These are phyloP conservation scores for Nemotelus nigrinus DNA, from an alignment of 2,888 invertebrate species.

Conservation along the genomic window DNA sequence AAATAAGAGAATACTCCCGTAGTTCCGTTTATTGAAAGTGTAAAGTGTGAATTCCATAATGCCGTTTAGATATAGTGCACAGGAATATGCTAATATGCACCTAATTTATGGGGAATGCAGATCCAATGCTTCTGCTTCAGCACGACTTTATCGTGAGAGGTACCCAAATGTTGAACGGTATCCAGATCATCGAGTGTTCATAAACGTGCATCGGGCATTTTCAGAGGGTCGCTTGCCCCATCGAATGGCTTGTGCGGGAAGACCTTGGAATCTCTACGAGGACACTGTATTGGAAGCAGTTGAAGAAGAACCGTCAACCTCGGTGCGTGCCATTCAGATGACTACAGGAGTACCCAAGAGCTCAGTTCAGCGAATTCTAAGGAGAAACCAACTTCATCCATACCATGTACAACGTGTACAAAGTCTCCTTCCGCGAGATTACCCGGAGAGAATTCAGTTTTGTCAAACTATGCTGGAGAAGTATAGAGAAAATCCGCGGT, in stretches of 20 bases:
- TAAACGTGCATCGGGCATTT: constrained; percentile 19
- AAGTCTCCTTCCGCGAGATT: too few species aligned
- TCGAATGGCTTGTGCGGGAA: constrained; percentile 5
- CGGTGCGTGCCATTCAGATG: neutral
- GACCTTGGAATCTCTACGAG: neutral
- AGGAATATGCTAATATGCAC: constrained; percentile 6
- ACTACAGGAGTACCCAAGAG: constrained; percentile 9
- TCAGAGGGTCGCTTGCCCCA: constrained; percentile 20
- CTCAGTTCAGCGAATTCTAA: too few species aligned
- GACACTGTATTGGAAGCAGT: neutral
- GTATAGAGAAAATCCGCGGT: neutral
- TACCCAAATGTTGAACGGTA: constrained; percentile 40
- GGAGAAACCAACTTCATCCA: too few species aligned
- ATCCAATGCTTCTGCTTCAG: constrained; percentile 33
- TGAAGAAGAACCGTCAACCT: neutral
- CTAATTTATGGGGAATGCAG: constrained; percentile 35
- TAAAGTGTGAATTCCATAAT: too few species aligned
- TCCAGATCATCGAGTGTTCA: constrained; percentile 33
- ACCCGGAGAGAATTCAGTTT: too few species aligned
- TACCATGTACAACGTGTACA: too few species aligned
- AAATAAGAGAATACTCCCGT: too few species aligned
- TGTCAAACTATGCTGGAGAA: too few species aligned
- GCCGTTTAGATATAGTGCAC: too few species aligned
- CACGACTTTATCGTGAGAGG: constrained; percentile 38
- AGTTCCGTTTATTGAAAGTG: too few species aligned